Evolutionary conservation across 2,888 invertebrate species (phyloP).

Genomic region (Sthenelais limicola): DNA sequence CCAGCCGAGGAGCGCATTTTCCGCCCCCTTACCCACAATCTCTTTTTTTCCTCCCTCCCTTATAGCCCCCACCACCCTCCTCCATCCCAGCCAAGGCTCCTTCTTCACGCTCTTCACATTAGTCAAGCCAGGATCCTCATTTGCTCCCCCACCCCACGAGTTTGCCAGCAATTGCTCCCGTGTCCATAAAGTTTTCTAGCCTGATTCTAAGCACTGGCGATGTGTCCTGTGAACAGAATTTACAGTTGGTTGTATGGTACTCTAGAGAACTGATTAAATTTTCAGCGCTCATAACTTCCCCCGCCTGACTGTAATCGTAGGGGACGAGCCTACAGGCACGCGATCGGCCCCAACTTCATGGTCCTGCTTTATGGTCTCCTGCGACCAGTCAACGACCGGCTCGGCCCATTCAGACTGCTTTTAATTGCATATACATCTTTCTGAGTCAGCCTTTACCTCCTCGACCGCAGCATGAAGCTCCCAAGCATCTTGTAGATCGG

Average conservation of each 20-base stretch:
- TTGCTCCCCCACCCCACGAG: too few relatives aligned
- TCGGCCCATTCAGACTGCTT: conserved; percentile 34
- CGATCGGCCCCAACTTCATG: conserved; percentile 30
- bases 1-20: neutral
- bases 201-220: too few relatives aligned
- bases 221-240: conserved; percentile 23
- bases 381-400: conserved; percentile 35
- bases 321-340: conserved; percentile 12
- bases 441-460: conserved; percentile 34
- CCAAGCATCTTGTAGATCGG: conserved; percentile 27
- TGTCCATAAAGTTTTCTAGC: conserved; percentile 34
- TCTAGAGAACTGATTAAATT: conserved; percentile 32
- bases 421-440: conserved; percentile 40
- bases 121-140: too few relatives aligned
- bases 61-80: neutral
- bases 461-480: neutral
- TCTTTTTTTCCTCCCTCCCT: conserved; percentile 1
- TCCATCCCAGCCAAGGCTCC: neutral
- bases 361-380: conserved; percentile 28
- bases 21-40: neutral
- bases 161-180: too few relatives aligned
- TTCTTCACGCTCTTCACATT: too few relatives aligned
- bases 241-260: conserved; percentile 10
- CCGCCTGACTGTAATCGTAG: conserved; percentile 29
- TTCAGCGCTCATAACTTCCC: conserved; percentile 35